Conservation (phyloP, 2,797 vertebrate species). For the Brachyalestes nurse region DNA sequence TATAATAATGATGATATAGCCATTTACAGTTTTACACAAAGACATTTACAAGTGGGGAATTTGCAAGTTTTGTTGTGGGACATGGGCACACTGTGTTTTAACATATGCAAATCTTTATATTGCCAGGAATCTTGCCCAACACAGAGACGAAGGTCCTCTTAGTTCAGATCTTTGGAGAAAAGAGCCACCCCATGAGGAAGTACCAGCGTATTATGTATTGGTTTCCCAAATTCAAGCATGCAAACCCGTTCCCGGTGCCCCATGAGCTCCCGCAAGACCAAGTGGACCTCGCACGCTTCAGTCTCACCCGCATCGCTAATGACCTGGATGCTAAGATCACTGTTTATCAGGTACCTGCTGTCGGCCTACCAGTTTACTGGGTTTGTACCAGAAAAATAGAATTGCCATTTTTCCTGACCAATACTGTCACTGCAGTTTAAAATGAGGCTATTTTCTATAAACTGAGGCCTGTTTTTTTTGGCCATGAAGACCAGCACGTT, state of each 20-base stretch:
- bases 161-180: slow-evolving; percentile 84
- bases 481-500: too few species aligned
- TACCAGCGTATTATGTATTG: slow-evolving; percentile 87
- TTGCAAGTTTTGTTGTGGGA: background rate
- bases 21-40: background rate
- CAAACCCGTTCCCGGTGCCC: slow-evolving; percentile 84
- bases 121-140: slow-evolving; percentile 84
- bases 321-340: slow-evolving; percentile 80
- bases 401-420: too few species aligned
- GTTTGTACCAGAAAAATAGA: background rate
- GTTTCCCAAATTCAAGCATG: slow-evolving; percentile 86
- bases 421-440: too few species aligned
- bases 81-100: background rate
- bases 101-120: background rate
- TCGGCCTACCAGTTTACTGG: background rate
- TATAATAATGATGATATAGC: background rate
- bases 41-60: background rate
- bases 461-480: too few species aligned
- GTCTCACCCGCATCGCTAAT: slow-evolving; percentile 80
- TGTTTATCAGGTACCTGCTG: slow-evolving; percentile 81
- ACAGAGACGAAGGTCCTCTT: slow-evolving; percentile 85
- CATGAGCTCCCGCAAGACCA: slow-evolving; percentile 78
- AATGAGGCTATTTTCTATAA: too few species aligned
- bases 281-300: slow-evolving; percentile 79
- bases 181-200: slow-evolving; percentile 86